Conservation (phyloP, 2,113 vertebrate species). For the Barbus barbus region DNA sequence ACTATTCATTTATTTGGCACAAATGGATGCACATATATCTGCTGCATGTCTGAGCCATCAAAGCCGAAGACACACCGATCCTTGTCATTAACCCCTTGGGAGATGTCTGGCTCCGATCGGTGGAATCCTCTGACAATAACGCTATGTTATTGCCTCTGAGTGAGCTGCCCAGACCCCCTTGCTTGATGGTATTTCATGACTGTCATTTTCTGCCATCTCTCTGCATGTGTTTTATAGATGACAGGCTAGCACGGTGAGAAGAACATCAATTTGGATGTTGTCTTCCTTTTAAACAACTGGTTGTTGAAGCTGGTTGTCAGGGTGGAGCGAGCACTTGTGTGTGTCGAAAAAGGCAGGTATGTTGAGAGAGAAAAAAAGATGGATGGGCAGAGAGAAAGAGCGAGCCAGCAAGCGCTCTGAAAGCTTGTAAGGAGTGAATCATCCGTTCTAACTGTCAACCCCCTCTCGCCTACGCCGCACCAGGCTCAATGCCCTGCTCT, state of each 20-base stretch:
- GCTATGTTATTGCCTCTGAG: constrained; percentile 50
- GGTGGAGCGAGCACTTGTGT: constrained; percentile 49
- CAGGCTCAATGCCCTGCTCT: constrained; percentile 36
- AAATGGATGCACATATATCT: constrained; percentile 63
- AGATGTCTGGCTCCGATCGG: constrained; percentile 45
- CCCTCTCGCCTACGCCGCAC: constrained; percentile 40
- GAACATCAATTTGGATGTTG: constrained; percentile 53
- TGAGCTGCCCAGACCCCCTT: constrained; percentile 31
- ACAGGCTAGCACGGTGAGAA: constrained; percentile 44
- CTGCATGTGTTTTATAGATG: constrained; percentile 50
- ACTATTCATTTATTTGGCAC: constrained; percentile 63
- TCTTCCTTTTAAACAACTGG: constrained; percentile 56
- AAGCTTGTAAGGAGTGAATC: constrained; percentile 54
- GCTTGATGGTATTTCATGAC: constrained; percentile 46
- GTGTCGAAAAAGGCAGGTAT: constrained; percentile 51
- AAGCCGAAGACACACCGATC: constrained; percentile 51
- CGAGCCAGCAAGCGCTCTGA: constrained; percentile 28
- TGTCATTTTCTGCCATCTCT: constrained; percentile 48
- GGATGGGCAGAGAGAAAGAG: constrained; percentile 35
- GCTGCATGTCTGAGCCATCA: constrained; percentile 52
- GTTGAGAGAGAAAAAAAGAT: constrained; percentile 29
- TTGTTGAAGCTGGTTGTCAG: constrained; percentile 54
- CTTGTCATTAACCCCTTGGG: constrained; percentile 59
- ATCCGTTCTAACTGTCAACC: constrained; percentile 43
- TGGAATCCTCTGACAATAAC: constrained; percentile 51